These are phyloP conservation scores for Lepidothrix coronata DNA, from an alignment of 2,113 vertebrate species.

Conservation along the genomic window DNA sequence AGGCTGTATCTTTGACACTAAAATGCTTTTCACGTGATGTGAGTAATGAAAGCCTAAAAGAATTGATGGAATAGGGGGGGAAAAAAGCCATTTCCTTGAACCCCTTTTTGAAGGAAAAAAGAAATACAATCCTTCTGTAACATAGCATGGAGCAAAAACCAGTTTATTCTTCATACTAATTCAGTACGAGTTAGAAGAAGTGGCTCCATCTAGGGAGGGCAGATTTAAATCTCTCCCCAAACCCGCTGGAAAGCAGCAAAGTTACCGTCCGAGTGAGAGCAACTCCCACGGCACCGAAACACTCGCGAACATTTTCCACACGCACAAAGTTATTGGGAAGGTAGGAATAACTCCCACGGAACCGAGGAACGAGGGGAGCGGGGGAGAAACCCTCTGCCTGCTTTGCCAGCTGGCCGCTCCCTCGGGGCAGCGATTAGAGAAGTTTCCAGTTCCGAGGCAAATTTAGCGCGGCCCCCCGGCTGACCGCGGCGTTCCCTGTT, in stretches of 20 bases:
- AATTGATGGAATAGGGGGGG: neutral
- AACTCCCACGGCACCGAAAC: neutral
- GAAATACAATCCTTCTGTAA: neutral
- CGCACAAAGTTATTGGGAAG: neutral
- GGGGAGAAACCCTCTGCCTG: neutral
- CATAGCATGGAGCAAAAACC: neutral
- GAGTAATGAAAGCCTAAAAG: neutral
- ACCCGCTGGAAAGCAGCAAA: neutral
- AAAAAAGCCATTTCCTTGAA: neutral
- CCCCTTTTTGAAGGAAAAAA: neutral
- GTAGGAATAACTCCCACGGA: neutral
- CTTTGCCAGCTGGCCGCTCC: neutral
- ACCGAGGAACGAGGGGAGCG: neutral
- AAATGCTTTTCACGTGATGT: neutral
- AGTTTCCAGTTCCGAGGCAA: conserved; percentile 18
- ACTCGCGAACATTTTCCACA: neutral
- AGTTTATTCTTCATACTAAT: neutral
- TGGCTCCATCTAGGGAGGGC: neutral
- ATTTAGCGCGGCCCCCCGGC: neutral
- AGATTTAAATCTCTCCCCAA: neutral
- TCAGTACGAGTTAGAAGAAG: neutral
- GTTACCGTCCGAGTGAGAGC: neutral
- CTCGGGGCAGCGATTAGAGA: conserved; percentile 21
- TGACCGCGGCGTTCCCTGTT: conserved; percentile 8
- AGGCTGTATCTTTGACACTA: neutral